Evolutionary conservation across 2,888 invertebrate species (phyloP), one percentile per base, ranked within the genome.

Genomic region (Desoria tigrina): DNA sequence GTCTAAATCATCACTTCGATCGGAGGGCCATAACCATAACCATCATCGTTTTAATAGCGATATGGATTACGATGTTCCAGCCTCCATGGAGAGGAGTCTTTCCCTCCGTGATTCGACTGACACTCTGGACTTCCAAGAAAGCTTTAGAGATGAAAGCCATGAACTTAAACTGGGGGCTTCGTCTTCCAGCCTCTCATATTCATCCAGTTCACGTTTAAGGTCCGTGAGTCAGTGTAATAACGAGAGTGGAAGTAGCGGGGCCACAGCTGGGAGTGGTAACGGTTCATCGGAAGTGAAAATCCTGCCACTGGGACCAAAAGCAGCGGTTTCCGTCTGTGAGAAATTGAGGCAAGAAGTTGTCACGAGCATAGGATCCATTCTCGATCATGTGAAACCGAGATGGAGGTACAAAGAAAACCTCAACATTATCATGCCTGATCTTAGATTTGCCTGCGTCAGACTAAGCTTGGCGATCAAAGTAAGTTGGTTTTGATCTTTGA

Each of bases 341-440:
- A 87, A 87, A 78, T 81, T 90, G 72, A 89, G 90, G 79, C 85
- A 84, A 66, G 93, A 94, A 81, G 90, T 92, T 1, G 90, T 90
- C 28, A 86, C 87, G 61, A 88, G 93, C 42, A 90, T 92, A 69
- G 87, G 87, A n/a, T 86, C 86, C 79, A 82, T 90, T 63, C 84
- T 90, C 59, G 88, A 88, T 59, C 90, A 90, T 80, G 91, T 81
- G 6, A 79, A 78, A 73, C 89, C 90, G 27, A 86, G 88, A 63
- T 94, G 94, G 94, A 85, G 94, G 77, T 85, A 86, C 68, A 86
- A 86, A 69, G 90, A 90, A 28, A 88, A 89, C 78, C 82, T 95
- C 68, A 89, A 92, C 74, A 85, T 87, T 53, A 69, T 74, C 45
- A 73, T 75, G 74, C 74, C 75, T 28, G 75, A 75, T 51, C 68